Percentiles rank a stretch among this genome's conserved stretches.
Evolutionary conservation across 2,113 vertebrate genomes (phyloP).

Genomic region (Rhadina sibilatrix): DNA sequence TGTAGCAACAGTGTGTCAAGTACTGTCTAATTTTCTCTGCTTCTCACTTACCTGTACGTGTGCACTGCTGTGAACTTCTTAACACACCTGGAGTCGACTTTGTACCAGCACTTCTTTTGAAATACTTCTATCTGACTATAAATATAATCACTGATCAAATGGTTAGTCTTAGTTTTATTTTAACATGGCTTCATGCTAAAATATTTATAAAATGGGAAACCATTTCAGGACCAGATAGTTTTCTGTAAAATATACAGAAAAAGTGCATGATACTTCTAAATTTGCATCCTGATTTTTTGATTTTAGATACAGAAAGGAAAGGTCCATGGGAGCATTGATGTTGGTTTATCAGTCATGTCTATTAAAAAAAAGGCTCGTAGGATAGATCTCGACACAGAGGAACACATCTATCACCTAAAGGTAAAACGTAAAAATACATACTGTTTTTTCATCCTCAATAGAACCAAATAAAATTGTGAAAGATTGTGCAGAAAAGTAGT

Average conservation of each 20-base stretch:
- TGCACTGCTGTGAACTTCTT: neutral
- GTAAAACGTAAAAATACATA: constrained; percentile 63
- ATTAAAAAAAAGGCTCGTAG: constrained; percentile 96
- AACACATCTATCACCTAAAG: constrained; percentile 99
- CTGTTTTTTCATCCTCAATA: neutral
- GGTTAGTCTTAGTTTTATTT: neutral
- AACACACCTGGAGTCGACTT: neutral
- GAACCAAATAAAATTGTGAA: neutral
- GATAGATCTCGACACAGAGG: constrained; percentile 97
- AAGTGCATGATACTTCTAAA: neutral
- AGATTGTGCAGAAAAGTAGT: neutral
- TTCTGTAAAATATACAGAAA: neutral
- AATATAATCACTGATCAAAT: neutral
- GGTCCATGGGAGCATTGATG: constrained; percentile 96
- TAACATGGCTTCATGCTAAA: neutral
- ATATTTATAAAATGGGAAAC: neutral
- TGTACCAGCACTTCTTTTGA: neutral
- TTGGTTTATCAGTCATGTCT: constrained; percentile 97
- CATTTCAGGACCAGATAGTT: neutral
- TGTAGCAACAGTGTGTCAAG: neutral
- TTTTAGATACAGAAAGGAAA: constrained; percentile 96
- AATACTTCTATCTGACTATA: neutral
- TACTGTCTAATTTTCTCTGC: neutral
- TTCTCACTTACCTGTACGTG: neutral
- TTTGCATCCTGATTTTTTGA: constrained; percentile 1